These are phyloP conservation scores for Remorina albescens DNA, from an alignment of 2,797 vertebrate genomes.

Conservation along the genomic window DNA sequence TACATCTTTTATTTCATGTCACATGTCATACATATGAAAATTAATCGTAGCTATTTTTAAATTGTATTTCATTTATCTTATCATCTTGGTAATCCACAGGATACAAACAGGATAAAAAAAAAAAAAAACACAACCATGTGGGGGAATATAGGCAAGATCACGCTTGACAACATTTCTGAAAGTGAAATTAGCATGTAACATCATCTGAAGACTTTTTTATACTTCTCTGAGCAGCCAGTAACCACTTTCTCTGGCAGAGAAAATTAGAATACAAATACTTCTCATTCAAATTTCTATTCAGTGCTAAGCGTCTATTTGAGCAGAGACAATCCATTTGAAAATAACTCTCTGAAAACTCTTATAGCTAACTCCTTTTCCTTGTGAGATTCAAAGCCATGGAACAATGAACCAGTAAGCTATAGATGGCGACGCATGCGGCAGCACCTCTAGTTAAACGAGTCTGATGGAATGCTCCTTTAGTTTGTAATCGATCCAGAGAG, in stretches of 20 bases:
- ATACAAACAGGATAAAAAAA: too few relatives aligned
- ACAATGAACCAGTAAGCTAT: conserved; percentile 19
- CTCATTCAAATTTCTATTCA: conserved; percentile 27
- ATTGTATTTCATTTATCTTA: too few relatives aligned
- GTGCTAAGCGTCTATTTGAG: conserved; percentile 27
- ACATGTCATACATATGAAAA: too few relatives aligned
- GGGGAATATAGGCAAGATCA: too few relatives aligned
- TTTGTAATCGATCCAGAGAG: conserved; percentile 73
- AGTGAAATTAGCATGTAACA: neutral
- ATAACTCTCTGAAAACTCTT: conserved; percentile 2
- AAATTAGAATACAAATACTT: conserved; percentile 4
- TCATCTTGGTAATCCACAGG: too few relatives aligned
- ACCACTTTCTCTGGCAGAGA: neutral
- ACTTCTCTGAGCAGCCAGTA: conserved; percentile 16
- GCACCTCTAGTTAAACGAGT: conserved; percentile 54
- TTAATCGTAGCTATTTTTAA: too few relatives aligned
- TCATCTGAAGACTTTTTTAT: conserved; percentile 19
- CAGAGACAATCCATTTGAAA: conserved; percentile 26
- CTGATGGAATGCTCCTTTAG: conserved; percentile 76
- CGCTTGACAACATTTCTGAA: neutral
- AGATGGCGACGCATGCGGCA: conserved; percentile 44
- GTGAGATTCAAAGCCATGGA: conserved; percentile 24
- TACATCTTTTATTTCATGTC: too few relatives aligned
- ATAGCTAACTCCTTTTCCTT: conserved; percentile 9
- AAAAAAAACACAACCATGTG: too few relatives aligned